phyloP scores from a whole-genome alignment of 2,113 vertebrate species.

The Columbina picui region DNA sequence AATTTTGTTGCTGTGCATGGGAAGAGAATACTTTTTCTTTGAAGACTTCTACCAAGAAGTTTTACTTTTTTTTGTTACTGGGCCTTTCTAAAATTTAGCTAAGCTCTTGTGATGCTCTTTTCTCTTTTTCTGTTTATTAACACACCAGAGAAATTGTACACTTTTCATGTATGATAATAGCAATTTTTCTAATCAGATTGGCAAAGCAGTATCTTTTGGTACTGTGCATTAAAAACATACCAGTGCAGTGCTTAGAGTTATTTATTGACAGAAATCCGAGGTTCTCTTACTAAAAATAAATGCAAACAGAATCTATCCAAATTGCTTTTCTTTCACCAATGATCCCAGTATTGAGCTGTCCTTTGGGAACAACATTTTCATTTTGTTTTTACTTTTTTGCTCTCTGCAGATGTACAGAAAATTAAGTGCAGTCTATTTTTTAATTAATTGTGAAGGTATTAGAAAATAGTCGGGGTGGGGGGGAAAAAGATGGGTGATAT shows the following conservation, averaged over 20 bases:
- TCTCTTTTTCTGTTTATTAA: not conserved
- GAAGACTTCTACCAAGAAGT: not conserved
- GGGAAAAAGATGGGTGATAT: not conserved
- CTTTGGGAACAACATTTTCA: not conserved
- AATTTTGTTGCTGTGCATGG: not conserved
- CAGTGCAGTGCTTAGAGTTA: not conserved
- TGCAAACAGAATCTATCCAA: not conserved
- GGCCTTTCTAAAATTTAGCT: not conserved
- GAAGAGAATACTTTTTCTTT: not conserved
- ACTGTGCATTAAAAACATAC: not conserved
- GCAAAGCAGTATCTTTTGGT: not conserved
- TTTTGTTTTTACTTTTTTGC: not conserved
- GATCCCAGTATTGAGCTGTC: not conserved
- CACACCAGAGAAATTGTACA: not conserved
- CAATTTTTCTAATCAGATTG: not conserved
- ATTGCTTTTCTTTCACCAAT: accelerated
- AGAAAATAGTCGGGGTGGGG: not conserved
- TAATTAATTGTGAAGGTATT: not conserved
- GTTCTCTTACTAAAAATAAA: not conserved
- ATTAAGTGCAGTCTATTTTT: not conserved
- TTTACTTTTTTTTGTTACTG: not conserved
- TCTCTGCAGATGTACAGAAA: not conserved
- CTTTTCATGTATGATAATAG: not conserved
- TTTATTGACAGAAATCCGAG: not conserved
- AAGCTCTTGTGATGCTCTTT: not conserved